phyloP scores from a whole-genome alignment of 2,797 vertebrate genomes.

The Poecilia gillii region DNA sequence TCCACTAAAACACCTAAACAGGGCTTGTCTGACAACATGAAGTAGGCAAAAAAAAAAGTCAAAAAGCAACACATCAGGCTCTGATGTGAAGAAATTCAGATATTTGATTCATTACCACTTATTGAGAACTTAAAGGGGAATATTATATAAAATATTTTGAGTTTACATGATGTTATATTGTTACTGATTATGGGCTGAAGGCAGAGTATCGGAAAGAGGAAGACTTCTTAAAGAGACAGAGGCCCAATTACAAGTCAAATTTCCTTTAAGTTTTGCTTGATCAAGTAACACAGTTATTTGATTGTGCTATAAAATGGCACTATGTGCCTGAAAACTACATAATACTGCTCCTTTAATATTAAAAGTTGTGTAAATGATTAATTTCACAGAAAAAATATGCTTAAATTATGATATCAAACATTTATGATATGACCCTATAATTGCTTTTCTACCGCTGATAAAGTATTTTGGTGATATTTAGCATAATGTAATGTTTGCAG shows the following conservation, averaged over 20 bases:
- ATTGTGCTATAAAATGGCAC: no score
- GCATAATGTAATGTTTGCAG: not conserved
- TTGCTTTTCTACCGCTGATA: not conserved
- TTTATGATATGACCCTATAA: not conserved
- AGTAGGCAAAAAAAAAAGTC: not conserved
- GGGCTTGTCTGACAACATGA: not conserved
- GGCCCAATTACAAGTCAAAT: no score
- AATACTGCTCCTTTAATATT: not conserved
- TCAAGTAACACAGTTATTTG: no score
- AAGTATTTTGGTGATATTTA: not conserved
- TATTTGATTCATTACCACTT: no score
- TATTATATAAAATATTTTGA: no score
- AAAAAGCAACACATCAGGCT: not conserved
- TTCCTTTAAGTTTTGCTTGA: no score
- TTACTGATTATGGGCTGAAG: no score
- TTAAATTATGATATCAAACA: not conserved
- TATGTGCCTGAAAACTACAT: no score
- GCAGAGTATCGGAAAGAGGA: no score
- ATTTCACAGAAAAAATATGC: not conserved
- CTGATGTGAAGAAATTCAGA: not conserved
- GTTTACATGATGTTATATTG: no score
- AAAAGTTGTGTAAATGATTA: not conserved
- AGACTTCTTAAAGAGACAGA: no score
- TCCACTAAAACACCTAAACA: not conserved
- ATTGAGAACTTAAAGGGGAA: no score